Conservation (phyloP, 2,113 vertebrate genomes). For the Callaeas wilsoni region DNA sequence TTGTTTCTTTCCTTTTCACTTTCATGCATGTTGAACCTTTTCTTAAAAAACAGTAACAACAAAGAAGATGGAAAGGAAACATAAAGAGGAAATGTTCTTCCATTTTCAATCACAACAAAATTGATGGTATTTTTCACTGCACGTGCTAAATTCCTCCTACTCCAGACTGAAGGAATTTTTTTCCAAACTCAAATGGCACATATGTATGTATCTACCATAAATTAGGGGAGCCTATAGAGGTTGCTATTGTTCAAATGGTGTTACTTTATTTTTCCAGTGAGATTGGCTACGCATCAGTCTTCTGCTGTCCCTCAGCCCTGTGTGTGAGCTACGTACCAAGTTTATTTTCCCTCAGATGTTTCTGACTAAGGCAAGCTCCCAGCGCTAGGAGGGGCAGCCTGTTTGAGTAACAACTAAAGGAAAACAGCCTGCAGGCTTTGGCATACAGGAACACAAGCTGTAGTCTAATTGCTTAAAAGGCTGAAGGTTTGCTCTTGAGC, state of each 20-base stretch:
- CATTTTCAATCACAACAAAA: background rate
- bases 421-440: background rate
- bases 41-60: background rate
- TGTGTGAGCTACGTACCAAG: background rate
- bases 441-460: background rate
- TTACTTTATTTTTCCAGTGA: background rate
- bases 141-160: background rate
- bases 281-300: background rate
- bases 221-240: background rate
- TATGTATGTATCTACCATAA: background rate
- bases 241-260: background rate
- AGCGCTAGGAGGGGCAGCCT: background rate
- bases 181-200: background rate
- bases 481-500: background rate
- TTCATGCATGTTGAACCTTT: background rate
- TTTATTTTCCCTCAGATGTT: background rate
- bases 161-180: background rate
- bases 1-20: background rate
- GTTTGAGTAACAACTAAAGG: background rate
- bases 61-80: background rate
- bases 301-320: background rate
- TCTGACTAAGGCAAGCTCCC: background rate
- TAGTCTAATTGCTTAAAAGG: background rate
- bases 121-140: background rate
- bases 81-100: background rate